These are phyloP conservation scores for Asbolus verrucosus DNA, from an alignment of 1,140 invertebrate species.

Conservation along the genomic window DNA sequence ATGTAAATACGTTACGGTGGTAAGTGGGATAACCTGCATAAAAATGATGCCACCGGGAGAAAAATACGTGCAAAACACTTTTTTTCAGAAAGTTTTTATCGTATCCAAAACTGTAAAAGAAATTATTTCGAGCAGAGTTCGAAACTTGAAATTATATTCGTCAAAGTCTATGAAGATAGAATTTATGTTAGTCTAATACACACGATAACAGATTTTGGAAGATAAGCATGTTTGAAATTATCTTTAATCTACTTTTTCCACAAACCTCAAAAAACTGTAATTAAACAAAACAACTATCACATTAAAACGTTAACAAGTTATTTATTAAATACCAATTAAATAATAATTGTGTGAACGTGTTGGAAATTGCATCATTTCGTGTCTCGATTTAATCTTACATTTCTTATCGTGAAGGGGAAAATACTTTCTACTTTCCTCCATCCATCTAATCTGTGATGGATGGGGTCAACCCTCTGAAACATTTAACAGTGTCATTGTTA, in stretches of 20 bases:
- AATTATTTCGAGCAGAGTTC: slow-evolving; percentile 37
- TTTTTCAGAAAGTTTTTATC: slow-evolving; percentile 28
- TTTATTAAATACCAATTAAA: background rate
- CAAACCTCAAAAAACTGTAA: background rate
- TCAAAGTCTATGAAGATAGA: slow-evolving; percentile 26
- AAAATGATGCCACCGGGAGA: slow-evolving; percentile 24
- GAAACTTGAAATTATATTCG: slow-evolving; percentile 38
- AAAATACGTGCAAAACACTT: slow-evolving; percentile 26
- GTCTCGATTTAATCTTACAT: background rate
- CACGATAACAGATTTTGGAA: slow-evolving; percentile 25
- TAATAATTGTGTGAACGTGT: slow-evolving; percentile 7
- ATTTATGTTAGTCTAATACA: slow-evolving; percentile 37
- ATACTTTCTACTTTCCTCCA: slow-evolving; percentile 22
- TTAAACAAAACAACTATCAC: slow-evolving; percentile 1
- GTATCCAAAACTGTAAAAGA: slow-evolving; percentile 29
- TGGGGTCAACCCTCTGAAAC: slow-evolving; percentile 26
- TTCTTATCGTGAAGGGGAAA: background rate
- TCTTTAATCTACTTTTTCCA: slow-evolving; percentile 11
- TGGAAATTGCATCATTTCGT: slow-evolving; percentile 6
- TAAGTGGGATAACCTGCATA: slow-evolving; percentile 15
- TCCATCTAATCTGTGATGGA: slow-evolving; percentile 1
- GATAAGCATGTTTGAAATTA: slow-evolving; percentile 13
- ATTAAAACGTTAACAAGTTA: background rate
- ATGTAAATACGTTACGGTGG: slow-evolving; percentile 1
- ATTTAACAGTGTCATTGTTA: slow-evolving; percentile 12